Base-by-base conservation (phyloP, 2,797 vertebrate species). In the Micromesistius poutassou region DNA sequence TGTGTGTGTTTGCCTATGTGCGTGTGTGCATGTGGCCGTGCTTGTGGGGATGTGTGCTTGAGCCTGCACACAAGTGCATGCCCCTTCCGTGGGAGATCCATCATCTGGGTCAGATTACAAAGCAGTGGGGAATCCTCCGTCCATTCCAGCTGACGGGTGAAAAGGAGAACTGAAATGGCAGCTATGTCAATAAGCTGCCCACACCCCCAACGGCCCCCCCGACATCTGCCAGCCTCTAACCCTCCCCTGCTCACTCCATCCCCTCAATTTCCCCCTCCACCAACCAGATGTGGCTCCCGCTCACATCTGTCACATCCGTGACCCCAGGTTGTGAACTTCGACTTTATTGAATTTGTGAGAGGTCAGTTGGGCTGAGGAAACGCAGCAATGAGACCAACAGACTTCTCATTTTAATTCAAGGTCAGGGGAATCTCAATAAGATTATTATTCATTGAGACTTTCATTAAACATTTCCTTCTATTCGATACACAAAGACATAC, bases 21-120 rank as follows among this genome's bases (percentile, higher is more conserved):
- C 3, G 5, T 22, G 50, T 22, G 55, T 25, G 55, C n/a, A 22
- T 62, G 22, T 76, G 28, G 28, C 30, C 50, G 40, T 72, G 76
- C 3, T 28, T 14, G 28, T 71, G 75, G 30, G 75, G 16, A 14
- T 28, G 75, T 22, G 36, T 71, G 66, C 30, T 7, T 40, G 66
- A 22, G 75, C 19, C 6, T 55, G 77, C 16, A 42, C 22, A 2
- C 73, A 77, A 77, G 31, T 78, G 71, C 79, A 85, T 82, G 87
- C 86, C 74, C 28, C 82, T 33, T 46, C 76, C 66, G 82, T 76
- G 50, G 81, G 75, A 84, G 87, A 89, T 88, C 88, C 86, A 85
- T 91, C 87, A 85, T 91, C 90, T 90, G 87, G 90, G 30, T 92
- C 89, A 76, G 79, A 86, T 92, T 92, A 91, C 91, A 91, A 86